Evolutionary conservation across 2,888 invertebrate species (phyloP).

Genomic region (Rutpela maculata): DNA sequence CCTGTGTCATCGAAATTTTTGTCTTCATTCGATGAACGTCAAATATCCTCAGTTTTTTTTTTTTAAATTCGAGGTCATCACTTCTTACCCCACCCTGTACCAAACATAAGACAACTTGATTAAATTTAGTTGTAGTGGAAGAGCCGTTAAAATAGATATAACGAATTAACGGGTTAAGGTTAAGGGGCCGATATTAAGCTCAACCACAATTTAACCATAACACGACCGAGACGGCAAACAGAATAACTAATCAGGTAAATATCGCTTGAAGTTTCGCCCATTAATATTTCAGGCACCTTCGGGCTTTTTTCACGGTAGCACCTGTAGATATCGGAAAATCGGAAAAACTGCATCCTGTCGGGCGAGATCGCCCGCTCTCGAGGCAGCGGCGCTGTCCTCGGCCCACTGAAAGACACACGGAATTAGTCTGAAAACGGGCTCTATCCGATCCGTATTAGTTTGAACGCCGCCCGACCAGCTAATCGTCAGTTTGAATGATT

Average conservation of each 20-base stretch:
- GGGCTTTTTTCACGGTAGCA: conserved; percentile 53
- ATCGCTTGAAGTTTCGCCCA: conserved; percentile 30
- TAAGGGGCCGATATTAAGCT: not conserved
- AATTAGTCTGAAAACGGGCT: conserved; percentile 60
- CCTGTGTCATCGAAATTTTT: too few relatives aligned
- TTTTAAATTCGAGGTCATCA: too few relatives aligned
- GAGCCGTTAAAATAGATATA: not conserved
- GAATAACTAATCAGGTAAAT: conserved; percentile 30
- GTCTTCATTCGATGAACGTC: too few relatives aligned
- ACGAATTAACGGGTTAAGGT: not conserved
- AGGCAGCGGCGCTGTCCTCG: conserved; percentile 47
- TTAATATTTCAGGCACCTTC: conserved; percentile 35
- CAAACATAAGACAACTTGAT: not conserved
- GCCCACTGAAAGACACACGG: conserved; percentile 51
- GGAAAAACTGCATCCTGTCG: conserved; percentile 55
- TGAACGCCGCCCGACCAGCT: conserved; percentile 15
- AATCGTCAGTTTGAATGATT: conserved; percentile 28
- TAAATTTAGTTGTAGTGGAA: not conserved
- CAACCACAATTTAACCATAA: not conserved
- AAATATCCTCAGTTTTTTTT: too few relatives aligned
- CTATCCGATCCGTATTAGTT: conserved; percentile 42
- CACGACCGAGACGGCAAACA: conserved; percentile 4
- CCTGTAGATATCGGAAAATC: conserved; percentile 62
- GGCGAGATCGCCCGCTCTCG: conserved; percentile 51
- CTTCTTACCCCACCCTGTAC: not conserved